These are phyloP conservation scores for Calameuta idolon DNA, from an alignment of 2,888 invertebrate species.

Conservation along the genomic window DNA sequence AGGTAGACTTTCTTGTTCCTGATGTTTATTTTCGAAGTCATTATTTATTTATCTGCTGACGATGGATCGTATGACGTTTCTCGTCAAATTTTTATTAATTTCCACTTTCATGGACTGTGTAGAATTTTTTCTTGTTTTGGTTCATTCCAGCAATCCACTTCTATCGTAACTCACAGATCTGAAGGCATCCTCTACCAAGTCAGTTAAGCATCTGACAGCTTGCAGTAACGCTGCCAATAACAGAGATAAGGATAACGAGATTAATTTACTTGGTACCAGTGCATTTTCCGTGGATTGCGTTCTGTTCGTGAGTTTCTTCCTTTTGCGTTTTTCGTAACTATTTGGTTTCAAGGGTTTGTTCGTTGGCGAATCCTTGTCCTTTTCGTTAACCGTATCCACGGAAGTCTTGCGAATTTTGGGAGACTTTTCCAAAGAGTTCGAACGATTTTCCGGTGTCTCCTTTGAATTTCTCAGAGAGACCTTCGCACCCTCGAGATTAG, in stretches of 20 bases:
- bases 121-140: too few relatives aligned
- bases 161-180: constrained; percentile 53
- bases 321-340: constrained; percentile 45
- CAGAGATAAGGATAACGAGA: constrained; percentile 73
- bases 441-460: not conserved
- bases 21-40: too few relatives aligned
- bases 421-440: constrained; percentile 11
- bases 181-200: constrained; percentile 72
- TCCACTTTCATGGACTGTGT: too few relatives aligned
- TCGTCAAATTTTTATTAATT: too few relatives aligned
- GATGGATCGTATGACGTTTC: too few relatives aligned
- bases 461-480: constrained; percentile 19
- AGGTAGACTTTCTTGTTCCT: too few relatives aligned
- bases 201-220: constrained; percentile 74
- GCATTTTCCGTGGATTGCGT: constrained; percentile 41
- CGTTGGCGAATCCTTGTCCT: constrained; percentile 23
- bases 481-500: constrained; percentile 23
- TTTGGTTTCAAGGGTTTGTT: constrained; percentile 22
- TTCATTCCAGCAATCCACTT: constrained; percentile 38
- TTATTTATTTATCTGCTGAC: too few relatives aligned
- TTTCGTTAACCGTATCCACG: constrained; percentile 21
- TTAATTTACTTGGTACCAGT: constrained; percentile 68
- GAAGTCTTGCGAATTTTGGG: constrained; percentile 16
- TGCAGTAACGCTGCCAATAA: constrained; percentile 73
- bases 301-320: constrained; percentile 43